Evolutionary conservation across 2,113 vertebrate species (phyloP).

Genomic region (Zapornia atra): DNA sequence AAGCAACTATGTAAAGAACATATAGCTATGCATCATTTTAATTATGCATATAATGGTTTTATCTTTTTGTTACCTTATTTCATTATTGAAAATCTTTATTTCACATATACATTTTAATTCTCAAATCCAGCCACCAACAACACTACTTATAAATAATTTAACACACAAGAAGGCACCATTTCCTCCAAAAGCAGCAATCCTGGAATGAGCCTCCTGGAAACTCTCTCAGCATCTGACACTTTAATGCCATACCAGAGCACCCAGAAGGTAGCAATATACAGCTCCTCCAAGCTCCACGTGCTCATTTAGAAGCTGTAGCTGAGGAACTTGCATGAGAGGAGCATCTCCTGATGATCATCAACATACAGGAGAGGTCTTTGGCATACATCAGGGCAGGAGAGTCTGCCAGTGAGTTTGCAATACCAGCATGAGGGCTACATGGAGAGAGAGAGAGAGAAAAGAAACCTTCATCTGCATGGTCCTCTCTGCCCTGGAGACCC

Average conservation of each 20-base stretch:
- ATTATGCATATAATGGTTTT: slow-evolving; percentile 24
- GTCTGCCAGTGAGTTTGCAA: background rate
- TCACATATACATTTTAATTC: background rate
- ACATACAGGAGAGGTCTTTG: background rate
- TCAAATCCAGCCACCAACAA: background rate
- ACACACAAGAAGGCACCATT: background rate
- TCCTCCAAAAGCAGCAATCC: background rate
- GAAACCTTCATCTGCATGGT: background rate
- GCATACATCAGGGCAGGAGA: background rate
- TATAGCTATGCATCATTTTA: slow-evolving; percentile 8
- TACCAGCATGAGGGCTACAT: background rate
- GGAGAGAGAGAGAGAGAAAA: background rate
- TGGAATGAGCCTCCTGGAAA: background rate
- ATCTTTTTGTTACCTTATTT: slow-evolving; percentile 31
- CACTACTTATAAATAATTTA: slow-evolving; percentile 18
- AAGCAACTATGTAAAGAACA: background rate
- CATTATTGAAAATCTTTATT: slow-evolving; percentile 42
- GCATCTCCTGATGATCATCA: slow-evolving; percentile 6
- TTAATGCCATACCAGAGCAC: background rate
- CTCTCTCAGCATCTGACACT: background rate
- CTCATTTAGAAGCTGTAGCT: background rate
- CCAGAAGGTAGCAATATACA: background rate
- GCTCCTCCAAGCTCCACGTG: background rate
- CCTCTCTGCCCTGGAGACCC: background rate
- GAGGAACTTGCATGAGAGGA: background rate